These are phyloP conservation scores for Grammomys dolichurus DNA, from an alignment of 2,113 vertebrate genomes.

Conservation along the genomic window DNA sequence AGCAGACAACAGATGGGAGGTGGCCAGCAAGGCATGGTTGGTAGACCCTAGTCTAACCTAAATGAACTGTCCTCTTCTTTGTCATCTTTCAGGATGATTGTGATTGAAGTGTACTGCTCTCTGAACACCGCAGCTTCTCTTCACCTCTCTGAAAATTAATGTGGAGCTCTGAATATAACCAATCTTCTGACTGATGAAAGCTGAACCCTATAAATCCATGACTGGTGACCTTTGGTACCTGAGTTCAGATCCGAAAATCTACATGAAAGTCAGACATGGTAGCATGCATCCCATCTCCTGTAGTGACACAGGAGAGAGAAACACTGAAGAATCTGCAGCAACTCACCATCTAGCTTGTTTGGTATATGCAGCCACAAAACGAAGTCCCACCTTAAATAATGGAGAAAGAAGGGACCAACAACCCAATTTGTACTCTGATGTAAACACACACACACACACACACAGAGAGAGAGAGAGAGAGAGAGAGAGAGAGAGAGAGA, in stretches of 20 bases:
- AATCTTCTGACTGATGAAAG: not conserved
- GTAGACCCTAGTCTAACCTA: not conserved
- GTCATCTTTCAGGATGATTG: not conserved
- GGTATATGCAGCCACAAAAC: not conserved
- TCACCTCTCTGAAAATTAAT: not conserved
- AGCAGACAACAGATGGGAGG: not conserved
- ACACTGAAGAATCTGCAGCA: not conserved
- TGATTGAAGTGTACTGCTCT: not conserved
- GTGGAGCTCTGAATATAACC: not conserved
- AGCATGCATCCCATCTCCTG: not conserved
- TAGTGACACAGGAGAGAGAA: not conserved
- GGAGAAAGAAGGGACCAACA: not conserved
- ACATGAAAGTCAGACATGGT: not conserved
- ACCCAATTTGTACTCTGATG: not conserved
- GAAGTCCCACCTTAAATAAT: not conserved
- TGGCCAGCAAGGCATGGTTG: not conserved
- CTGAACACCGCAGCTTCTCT: not conserved
- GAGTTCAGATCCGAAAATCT: not conserved
- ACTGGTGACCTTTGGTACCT: not conserved
- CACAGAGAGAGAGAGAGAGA: no score
- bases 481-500: no score
- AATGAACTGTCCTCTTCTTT: not conserved
- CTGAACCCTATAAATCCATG: not conserved
- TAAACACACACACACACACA: not conserved
- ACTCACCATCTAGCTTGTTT: not conserved